Evolutionary conservation across 2,888 invertebrate genomes (phyloP), one percentile per base, ranked within the genome.

Genomic region (Epinotia bilunana): DNA sequence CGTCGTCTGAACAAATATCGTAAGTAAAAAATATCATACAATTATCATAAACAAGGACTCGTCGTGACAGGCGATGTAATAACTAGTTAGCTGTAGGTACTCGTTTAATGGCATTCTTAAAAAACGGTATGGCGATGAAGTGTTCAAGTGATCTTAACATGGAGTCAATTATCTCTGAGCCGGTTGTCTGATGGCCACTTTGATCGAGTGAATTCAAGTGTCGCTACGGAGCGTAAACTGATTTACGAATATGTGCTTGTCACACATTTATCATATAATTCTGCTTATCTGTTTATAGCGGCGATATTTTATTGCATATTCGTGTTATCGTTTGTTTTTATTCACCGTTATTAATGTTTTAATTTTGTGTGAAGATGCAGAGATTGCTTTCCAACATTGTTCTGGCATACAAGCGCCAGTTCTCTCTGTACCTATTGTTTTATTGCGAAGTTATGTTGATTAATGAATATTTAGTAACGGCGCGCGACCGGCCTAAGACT

Each of bases 271-370:
- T 75, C 65, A 72, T 71, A 65, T 65, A 65, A 65, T 74, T 71
- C 70, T 60, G 62, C 73, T 65, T 74, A 70, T 71, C 70, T 74
- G 70, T 67, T 73, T 67, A 62, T 55, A 16, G 55, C 57, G 55
- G 18, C 61, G 65, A 65, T 75, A 55, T 67, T 75, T 75, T 67
- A 75, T 75, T 62, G 67, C 75, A 55, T 61, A 67, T 72, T 72
- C 70, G 74, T 18, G 58, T 75, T 72, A 72, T 75, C 71, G 55
- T 62, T 62, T 67, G 67, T 67, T 75, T 72, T 75, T 75, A 65
- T 75, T 70, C 65, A 72, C 65, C 67, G 71, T 72, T 75, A 75
- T 75, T 75, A 75, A 75, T 75, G 71, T 75, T 75, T 72, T 75
- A 75, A 75, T 75, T 49, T 72, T 72, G 61, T 72, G 75, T 75